Evolutionary conservation across 2,113 vertebrate genomes (phyloP).

Genomic region (Manacus vitellinus): DNA sequence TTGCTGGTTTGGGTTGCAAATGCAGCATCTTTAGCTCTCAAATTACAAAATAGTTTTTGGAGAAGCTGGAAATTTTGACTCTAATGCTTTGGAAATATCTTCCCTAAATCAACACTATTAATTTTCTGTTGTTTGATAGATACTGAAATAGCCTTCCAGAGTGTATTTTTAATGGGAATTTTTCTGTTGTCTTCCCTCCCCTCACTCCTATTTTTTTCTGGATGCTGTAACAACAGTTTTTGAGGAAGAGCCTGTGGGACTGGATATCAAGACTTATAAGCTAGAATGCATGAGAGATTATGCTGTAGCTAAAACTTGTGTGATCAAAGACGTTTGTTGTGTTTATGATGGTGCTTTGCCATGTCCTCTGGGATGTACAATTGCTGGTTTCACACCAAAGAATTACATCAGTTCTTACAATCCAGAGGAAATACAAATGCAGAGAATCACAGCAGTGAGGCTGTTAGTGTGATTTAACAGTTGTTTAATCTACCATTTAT

Average conservation of each 20-base stretch:
- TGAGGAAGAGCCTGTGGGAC: neutral
- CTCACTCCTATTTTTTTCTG: neutral
- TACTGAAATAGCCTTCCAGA: neutral
- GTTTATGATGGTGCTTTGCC: neutral
- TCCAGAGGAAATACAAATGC: neutral
- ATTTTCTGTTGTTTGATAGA: neutral
- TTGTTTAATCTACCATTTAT: neutral
- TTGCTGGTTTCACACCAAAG: neutral
- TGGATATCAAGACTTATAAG: neutral
- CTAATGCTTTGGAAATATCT: neutral
- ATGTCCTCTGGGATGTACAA: neutral
- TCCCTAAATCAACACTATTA: neutral
- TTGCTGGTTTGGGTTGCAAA: neutral
- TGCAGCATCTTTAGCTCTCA: neutral
- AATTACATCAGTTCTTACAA: neutral
- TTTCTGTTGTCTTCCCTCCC: neutral
- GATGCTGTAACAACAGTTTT: neutral
- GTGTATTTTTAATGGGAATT: neutral
- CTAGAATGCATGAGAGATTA: neutral
- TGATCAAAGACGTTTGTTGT: neutral
- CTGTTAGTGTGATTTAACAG: neutral
- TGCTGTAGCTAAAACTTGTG: neutral
- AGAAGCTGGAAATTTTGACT: neutral
- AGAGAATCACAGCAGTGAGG: neutral
- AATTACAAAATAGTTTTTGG: neutral